Percentiles rank a stretch among this genome's conserved stretches.
Conservation (phyloP, 2,888 invertebrate genomes). For the Acanthacorydalis orientalis region DNA sequence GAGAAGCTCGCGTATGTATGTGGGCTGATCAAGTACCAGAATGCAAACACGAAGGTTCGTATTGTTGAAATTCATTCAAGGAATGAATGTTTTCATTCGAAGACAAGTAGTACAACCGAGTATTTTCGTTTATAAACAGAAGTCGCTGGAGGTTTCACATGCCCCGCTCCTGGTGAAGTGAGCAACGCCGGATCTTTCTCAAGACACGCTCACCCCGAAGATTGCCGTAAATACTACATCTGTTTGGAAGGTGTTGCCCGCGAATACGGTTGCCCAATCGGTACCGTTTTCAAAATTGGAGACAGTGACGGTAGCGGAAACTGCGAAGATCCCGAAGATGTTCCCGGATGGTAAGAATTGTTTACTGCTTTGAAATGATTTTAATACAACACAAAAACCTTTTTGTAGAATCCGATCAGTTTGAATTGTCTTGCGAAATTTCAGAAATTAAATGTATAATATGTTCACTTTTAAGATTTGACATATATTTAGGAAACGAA, state of each 20-base stretch:
- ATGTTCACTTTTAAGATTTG: too few relatives aligned
- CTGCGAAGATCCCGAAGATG: conserved; percentile 90
- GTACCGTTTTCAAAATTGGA: conserved; percentile 89
- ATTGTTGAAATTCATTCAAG: too few relatives aligned
- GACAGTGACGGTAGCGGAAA: conserved; percentile 79
- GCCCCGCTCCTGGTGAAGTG: conserved; percentile 69
- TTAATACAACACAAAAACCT: too few relatives aligned
- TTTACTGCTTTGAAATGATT: too few relatives aligned
- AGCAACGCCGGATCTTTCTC: conserved; percentile 79
- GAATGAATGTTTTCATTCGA: too few relatives aligned
- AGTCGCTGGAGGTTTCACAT: conserved; percentile 77
- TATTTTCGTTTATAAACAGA: conserved; percentile 34
- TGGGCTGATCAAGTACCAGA: conserved; percentile 92
- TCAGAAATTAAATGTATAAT: too few relatives aligned
- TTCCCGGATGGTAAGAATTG: conserved; percentile 76
- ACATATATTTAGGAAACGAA: too few relatives aligned
- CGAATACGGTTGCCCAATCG: conserved; percentile 90
- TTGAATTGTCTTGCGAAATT: too few relatives aligned
- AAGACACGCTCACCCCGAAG: conserved; percentile 86
- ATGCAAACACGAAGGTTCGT: conserved; percentile 47
- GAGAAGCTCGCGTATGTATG: conserved; percentile 86
- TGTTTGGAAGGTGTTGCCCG: conserved; percentile 80
- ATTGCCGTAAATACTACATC: conserved; percentile 90
- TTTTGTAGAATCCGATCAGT: too few relatives aligned
- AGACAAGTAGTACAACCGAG: too few relatives aligned